A percentile compares a stretch with the other conserved stretches of the same genome.
Conservation (phyloP, 2,888 invertebrate species). For the Amphipoea lucens region DNA sequence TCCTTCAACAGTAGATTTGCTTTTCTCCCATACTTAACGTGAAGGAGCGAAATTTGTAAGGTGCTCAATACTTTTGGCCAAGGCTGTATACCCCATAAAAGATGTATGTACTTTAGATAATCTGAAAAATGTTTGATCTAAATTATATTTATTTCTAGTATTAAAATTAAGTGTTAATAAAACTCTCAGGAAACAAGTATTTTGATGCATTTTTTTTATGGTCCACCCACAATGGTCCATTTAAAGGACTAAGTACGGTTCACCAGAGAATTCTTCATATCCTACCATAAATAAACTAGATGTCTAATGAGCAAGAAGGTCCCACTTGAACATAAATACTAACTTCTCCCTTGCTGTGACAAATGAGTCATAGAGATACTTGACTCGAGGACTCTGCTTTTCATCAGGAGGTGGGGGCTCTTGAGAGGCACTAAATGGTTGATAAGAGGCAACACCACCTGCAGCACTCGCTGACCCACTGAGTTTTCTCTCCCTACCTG, state of each 20-base stretch:
- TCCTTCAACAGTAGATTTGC: too few relatives aligned
- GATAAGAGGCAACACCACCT: conserved; percentile 95
- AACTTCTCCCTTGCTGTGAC: conserved; percentile 88
- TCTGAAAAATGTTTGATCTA: too few relatives aligned
- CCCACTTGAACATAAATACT: conserved; percentile 57
- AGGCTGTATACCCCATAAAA: too few relatives aligned
- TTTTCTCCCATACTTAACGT: too few relatives aligned
- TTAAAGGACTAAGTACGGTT: too few relatives aligned
- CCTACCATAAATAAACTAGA: neutral
- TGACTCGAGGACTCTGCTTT: conserved; percentile 92
- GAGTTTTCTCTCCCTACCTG: conserved; percentile 94
- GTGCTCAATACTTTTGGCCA: too few relatives aligned
- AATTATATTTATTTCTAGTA: too few relatives aligned
- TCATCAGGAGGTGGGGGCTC: conserved; percentile 93
- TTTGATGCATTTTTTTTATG: neutral
- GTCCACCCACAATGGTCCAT: too few relatives aligned
- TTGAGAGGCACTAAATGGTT: conserved; percentile 96
- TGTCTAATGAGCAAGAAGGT: neutral
- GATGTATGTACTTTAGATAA: too few relatives aligned
- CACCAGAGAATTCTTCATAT: neutral
- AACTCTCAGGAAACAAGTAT: neutral
- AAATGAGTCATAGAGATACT: conserved; percentile 90
- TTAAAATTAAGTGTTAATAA: neutral
- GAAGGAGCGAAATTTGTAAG: too few relatives aligned
- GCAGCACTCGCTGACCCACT: conserved; percentile 91